These are phyloP conservation scores for Anisognathus igniventris DNA, from an alignment of 2,797 vertebrate species.

Conservation along the genomic window DNA sequence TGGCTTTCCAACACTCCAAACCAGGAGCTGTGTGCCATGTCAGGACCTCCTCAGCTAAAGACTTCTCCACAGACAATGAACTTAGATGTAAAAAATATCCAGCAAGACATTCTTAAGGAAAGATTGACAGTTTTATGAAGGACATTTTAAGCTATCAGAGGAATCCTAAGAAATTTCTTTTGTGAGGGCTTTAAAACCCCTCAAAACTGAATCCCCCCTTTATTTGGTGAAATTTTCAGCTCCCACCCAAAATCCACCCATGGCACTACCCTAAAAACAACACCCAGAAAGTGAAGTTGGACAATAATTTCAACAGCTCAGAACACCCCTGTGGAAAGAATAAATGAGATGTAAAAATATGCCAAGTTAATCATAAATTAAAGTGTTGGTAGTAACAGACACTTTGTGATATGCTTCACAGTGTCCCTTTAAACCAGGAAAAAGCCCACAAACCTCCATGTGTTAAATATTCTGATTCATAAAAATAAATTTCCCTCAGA, in stretches of 20 bases:
- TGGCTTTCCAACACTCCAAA: not conserved
- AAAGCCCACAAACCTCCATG: slow-evolving; percentile 7
- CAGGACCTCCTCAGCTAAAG: not conserved
- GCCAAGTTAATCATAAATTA: slow-evolving; percentile 30
- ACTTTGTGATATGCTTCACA: not conserved
- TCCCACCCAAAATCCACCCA: not conserved
- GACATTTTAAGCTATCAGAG: not conserved
- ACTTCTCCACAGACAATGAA: not conserved
- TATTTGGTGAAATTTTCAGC: not conserved
- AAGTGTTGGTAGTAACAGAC: slow-evolving; percentile 20
- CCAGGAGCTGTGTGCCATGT: not conserved
- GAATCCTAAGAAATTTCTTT: not conserved
- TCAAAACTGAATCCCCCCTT: not conserved
- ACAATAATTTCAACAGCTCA: not conserved
- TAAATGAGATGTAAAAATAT: slow-evolving; percentile 52
- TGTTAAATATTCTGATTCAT: slow-evolving; percentile 12
- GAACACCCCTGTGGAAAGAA: not conserved
- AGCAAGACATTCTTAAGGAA: not conserved
- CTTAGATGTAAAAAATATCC: not conserved
- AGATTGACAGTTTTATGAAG: not conserved
- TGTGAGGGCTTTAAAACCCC: not conserved
- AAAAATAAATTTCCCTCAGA: not conserved
- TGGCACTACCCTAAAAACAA: not conserved
- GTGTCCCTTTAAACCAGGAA: not conserved
- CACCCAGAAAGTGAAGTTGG: not conserved